These are phyloP conservation scores for Leucophenga varia DNA, from an alignment of 1,140 invertebrate species.

Conservation along the genomic window DNA sequence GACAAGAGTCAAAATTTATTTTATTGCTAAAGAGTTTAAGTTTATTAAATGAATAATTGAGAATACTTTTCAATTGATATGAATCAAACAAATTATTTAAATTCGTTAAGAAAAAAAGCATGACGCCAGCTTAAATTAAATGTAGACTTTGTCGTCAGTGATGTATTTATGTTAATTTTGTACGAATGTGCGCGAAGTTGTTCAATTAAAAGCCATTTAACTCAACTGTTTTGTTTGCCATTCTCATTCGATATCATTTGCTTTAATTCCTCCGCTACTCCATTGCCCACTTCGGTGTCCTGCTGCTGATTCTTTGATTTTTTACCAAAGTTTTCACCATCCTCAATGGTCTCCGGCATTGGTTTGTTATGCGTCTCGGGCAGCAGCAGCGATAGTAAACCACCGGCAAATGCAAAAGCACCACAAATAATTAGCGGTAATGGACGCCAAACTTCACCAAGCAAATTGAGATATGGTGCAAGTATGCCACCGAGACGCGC, in stretches of 20 bases:
- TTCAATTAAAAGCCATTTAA: conserved; percentile 8
- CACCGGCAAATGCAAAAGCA: conserved; percentile 64
- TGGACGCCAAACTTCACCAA: conserved; percentile 68
- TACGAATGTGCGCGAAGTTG: background rate
- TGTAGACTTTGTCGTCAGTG: too few relatives aligned
- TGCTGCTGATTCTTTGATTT: conserved; percentile 12
- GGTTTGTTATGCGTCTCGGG: conserved; percentile 77
- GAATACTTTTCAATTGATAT: conserved; percentile 15
- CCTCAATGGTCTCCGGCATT: conserved; percentile 73
- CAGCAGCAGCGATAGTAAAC: conserved; percentile 67
- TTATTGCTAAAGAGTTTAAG: too few relatives aligned
- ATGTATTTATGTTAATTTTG: too few relatives aligned
- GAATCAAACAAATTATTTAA: conserved; percentile 33
- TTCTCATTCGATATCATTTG: conserved; percentile 23
- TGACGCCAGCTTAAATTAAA: conserved; percentile 14
- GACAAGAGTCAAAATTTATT: too few relatives aligned
- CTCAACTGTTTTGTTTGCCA: conserved; percentile 6
- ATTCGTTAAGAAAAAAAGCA: conserved; percentile 24
- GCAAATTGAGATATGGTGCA: conserved; percentile 71
- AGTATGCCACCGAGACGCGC: conserved; percentile 77
- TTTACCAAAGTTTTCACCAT: conserved; percentile 70
- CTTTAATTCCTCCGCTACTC: conserved; percentile 19
- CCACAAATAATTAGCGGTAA: conserved; percentile 78
- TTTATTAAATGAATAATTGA: conserved; percentile 9
- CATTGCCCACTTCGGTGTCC: background rate